A percentile compares a stretch with the other conserved stretches of the same genome.
Evolutionary conservation across 2,797 vertebrate genomes (phyloP).

Genomic region (Meriones psammophilus): DNA sequence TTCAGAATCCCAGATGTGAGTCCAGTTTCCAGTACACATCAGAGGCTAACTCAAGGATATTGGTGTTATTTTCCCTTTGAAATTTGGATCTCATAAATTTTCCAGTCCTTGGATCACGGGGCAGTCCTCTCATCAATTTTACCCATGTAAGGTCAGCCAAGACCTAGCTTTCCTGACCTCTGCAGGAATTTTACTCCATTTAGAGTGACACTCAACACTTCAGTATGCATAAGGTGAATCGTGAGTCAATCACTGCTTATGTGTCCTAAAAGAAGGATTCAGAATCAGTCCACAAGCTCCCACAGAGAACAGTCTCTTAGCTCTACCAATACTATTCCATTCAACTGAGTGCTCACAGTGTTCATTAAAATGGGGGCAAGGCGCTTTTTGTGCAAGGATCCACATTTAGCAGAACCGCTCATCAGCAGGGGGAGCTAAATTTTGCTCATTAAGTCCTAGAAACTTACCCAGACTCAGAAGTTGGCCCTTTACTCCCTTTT

Average conservation of each 20-base stretch:
- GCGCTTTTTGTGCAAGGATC: background rate
- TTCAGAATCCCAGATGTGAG: background rate
- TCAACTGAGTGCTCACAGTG: background rate
- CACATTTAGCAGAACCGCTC: background rate
- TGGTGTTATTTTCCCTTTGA: background rate
- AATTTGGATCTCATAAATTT: background rate
- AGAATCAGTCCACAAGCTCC: background rate
- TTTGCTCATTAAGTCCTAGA: background rate
- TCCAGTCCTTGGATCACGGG: background rate
- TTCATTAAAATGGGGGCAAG: background rate
- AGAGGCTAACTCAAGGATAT: background rate
- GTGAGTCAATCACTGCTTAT: background rate
- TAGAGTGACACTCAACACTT: background rate
- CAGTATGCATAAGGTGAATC: background rate
- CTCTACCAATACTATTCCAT: background rate
- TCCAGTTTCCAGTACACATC: background rate
- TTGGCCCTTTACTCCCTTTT: background rate
- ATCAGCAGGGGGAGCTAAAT: background rate
- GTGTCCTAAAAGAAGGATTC: background rate
- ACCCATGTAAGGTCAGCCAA: background rate
- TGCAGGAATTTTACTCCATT: background rate
- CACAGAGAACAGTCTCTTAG: background rate
- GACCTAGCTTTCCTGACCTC: background rate
- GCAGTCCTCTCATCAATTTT: background rate
- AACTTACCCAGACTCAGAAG: constrained; percentile 2